These are phyloP conservation scores for Aplochiton taeniatus DNA, from an alignment of 2,797 vertebrate genomes.

Conservation along the genomic window DNA sequence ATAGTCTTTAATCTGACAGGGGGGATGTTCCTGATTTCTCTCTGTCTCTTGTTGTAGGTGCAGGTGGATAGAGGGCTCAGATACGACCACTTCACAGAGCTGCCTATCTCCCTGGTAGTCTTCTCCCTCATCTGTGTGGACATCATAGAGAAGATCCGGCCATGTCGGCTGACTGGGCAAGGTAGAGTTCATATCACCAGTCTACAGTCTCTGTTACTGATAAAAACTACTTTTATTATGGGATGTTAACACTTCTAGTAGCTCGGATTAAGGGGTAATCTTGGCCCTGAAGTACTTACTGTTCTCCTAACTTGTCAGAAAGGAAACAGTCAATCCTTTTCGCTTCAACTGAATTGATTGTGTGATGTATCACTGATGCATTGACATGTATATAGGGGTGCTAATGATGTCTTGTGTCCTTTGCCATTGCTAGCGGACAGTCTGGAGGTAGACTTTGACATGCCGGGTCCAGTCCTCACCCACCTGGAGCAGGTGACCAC, in stretches of 20 bases:
- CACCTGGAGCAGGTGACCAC: constrained; percentile 69
- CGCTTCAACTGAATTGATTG: too few relatives aligned
- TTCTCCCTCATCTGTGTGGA: constrained; percentile 77
- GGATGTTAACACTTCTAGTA: too few relatives aligned
- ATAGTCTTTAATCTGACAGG: background rate
- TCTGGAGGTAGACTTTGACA: constrained; percentile 54
- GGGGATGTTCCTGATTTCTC: background rate
- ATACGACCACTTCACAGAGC: constrained; percentile 67
- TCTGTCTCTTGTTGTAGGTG: constrained; percentile 61
- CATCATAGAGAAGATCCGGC: constrained; percentile 78
- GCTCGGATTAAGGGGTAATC: too few relatives aligned
- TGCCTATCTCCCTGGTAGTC: constrained; percentile 81
- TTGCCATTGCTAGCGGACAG: constrained; percentile 50
- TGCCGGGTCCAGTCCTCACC: constrained; percentile 65
- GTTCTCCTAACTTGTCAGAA: too few relatives aligned
- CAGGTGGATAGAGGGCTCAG: constrained; percentile 52
- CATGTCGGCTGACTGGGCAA: constrained; percentile 68
- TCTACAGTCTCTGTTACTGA: too few relatives aligned
- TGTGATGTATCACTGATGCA: too few relatives aligned
- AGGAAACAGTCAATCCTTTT: too few relatives aligned
- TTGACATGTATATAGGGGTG: background rate
- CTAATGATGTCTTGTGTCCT: background rate
- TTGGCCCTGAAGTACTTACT: too few relatives aligned
- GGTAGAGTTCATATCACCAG: constrained; percentile 35
- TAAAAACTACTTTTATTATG: too few relatives aligned